These are phyloP conservation scores for Pimephales promelas DNA, from an alignment of 2,113 vertebrate genomes.

Conservation along the genomic window DNA sequence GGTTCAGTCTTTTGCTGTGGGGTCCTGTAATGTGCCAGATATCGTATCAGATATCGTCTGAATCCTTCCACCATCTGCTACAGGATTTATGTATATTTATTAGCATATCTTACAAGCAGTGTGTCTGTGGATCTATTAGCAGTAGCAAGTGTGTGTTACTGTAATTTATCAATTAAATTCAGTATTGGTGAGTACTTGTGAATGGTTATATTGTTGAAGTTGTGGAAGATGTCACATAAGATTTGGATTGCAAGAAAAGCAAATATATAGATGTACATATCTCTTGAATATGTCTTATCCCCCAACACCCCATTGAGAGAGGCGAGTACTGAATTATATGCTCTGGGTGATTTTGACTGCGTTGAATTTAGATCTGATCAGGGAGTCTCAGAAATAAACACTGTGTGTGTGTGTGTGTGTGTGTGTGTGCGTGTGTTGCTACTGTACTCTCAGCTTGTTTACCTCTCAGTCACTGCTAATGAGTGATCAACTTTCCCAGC, in stretches of 20 bases:
- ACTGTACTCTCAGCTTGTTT: slow-evolving; percentile 76
- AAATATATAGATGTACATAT: not conserved
- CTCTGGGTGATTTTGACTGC: slow-evolving; percentile 42
- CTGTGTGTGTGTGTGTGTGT: slow-evolving; percentile 45
- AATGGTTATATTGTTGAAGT: too few species aligned
- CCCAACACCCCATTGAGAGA: not conserved
- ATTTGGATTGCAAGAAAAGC: not conserved
- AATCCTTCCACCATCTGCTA: too few species aligned
- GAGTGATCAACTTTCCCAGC: slow-evolving; percentile 99
- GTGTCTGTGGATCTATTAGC: too few species aligned
- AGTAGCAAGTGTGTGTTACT: too few species aligned
- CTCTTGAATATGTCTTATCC: not conserved
- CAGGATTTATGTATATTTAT: too few species aligned
- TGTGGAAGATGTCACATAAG: too few species aligned
- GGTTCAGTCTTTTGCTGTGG: too few species aligned
- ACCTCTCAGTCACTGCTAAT: slow-evolving; percentile 98
- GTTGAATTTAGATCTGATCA: slow-evolving; percentile 27
- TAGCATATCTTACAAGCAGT: too few species aligned
- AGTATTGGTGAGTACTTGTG: too few species aligned
- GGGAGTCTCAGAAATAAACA: slow-evolving; percentile 55
- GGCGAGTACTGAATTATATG: not conserved
- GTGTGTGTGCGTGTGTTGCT: slow-evolving; percentile 52
- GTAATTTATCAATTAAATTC: too few species aligned
- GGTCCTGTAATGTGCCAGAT: too few species aligned
- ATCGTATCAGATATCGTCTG: too few species aligned